phyloP scores from a whole-genome alignment of 2,888 invertebrate genomes.

The Invenusta paracnida region DNA sequence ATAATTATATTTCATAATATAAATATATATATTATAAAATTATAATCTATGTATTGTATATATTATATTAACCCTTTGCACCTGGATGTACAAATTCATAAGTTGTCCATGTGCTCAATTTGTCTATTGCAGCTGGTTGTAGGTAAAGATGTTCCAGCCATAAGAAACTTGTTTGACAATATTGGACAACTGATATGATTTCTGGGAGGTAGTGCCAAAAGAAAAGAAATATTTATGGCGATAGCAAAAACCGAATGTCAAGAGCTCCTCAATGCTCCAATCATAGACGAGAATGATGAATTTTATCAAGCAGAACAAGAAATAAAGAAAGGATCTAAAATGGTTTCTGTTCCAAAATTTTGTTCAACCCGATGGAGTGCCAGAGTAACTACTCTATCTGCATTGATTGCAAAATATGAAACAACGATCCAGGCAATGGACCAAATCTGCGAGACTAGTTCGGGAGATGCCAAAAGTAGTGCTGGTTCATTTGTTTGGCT shows the following conservation, averaged over 20 bases:
- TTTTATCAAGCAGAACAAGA: neutral
- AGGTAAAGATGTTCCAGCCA: neutral
- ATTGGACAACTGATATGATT: neutral
- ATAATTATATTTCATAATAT: too few relatives aligned
- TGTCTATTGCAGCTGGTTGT: neutral
- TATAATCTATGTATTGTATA: too few relatives aligned
- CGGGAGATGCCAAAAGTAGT: neutral
- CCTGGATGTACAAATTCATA: too few relatives aligned
- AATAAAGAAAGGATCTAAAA: neutral
- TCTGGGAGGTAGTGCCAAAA: neutral
- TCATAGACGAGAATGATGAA: neutral
- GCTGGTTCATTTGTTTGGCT: neutral
- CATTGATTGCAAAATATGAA: neutral
- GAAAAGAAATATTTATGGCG: neutral
- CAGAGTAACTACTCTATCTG: neutral
- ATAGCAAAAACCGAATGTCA: neutral
- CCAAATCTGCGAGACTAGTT: neutral
- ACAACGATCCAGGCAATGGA: neutral
- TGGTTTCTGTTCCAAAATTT: neutral
- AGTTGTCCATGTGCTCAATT: neutral
- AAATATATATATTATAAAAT: too few relatives aligned
- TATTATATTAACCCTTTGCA: too few relatives aligned
- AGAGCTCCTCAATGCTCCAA: neutral
- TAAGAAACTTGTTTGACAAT: neutral
- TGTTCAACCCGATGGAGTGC: neutral